A percentile compares a stretch with the other conserved stretches of the same genome.
Evolutionary conservation across 2,113 vertebrate species (phyloP).

Genomic region (Lonchura striata): DNA sequence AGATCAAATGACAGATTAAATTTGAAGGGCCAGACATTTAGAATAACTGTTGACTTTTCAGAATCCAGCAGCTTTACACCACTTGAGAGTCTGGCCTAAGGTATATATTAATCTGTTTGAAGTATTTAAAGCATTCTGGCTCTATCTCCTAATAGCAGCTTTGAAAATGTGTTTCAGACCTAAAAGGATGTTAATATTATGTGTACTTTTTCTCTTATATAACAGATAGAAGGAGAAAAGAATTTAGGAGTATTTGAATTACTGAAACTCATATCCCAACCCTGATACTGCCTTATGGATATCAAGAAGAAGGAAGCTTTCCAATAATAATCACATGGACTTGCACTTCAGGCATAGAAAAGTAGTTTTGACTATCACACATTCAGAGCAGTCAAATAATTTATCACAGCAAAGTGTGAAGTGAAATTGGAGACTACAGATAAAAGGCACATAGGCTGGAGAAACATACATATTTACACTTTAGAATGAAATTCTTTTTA

Average conservation of each 20-base stretch:
- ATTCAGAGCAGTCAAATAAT: slow-evolving; percentile 2
- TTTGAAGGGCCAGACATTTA: not conserved
- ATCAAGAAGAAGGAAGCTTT: not conserved
- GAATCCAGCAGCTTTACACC: not conserved
- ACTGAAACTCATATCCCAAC: not conserved
- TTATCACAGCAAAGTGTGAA: not conserved
- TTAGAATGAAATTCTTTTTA: not conserved
- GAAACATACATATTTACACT: not conserved
- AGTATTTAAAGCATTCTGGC: not conserved
- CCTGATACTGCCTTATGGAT: not conserved
- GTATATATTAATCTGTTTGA: not conserved
- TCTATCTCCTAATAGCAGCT: not conserved
- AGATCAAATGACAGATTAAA: slow-evolving; percentile 1
- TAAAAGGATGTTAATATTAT: not conserved
- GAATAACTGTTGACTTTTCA: not conserved
- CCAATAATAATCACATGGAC: not conserved
- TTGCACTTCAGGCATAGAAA: not conserved
- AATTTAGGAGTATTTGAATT: not conserved
- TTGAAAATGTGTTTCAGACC: not conserved
- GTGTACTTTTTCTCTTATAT: not conserved
- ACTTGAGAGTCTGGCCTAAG: not conserved
- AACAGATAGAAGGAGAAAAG: not conserved
- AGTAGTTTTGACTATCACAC: not conserved
- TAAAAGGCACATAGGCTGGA: not conserved
- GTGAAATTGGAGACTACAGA: not conserved